Conservation (phyloP, 2,113 vertebrate genomes). For the Nymphicus hollandicus region DNA sequence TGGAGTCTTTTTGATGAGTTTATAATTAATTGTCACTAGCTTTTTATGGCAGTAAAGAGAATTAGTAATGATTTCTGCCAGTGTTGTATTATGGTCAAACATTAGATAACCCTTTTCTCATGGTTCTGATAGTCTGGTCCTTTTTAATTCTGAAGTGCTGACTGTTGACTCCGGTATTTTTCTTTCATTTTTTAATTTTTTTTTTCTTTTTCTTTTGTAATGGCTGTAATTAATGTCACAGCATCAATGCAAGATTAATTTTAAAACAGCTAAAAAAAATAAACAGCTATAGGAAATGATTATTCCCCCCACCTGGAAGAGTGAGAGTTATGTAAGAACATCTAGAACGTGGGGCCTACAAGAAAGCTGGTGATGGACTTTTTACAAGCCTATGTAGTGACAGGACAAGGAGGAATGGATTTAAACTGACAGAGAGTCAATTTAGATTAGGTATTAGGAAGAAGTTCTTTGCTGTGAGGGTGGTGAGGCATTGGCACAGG, state of each 20-base stretch:
- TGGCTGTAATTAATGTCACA: neutral
- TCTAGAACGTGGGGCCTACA: neutral
- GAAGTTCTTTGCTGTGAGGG: neutral
- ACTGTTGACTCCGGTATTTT: neutral
- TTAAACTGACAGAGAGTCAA: neutral
- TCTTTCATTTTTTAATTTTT: neutral
- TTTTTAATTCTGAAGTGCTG: neutral
- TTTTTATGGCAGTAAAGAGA: neutral
- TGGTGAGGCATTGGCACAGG: neutral
- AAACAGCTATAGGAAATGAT: neutral
- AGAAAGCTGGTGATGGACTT: neutral
- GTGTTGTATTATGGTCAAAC: neutral
- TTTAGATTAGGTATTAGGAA: neutral
- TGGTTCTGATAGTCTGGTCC: neutral
- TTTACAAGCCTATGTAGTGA: neutral
- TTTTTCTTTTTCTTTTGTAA: neutral
- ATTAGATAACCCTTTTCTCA: neutral
- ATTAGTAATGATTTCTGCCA: neutral
- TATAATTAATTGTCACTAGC: neutral
- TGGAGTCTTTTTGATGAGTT: neutral
- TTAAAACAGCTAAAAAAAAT: neutral
- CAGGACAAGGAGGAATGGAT: neutral
- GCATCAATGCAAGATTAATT: neutral
- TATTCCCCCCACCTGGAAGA: neutral
- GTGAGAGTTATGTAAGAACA: neutral